Evolutionary conservation across 1,140 invertebrate species (phyloP), one percentile per base, ranked within the genome.

Genomic region (Limonius californicus): DNA sequence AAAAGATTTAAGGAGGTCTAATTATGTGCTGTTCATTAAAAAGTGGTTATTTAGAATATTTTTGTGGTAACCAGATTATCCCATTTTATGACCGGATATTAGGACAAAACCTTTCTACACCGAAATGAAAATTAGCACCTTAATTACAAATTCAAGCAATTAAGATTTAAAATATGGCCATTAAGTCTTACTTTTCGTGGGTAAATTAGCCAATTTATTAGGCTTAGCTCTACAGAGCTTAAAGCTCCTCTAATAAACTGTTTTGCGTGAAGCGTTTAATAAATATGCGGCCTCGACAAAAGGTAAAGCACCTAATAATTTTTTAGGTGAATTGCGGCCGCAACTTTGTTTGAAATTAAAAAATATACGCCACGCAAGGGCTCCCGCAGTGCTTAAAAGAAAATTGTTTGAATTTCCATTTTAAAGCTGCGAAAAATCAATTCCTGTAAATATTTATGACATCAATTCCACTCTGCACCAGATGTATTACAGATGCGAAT

Each of bases 371-470:
- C n/a, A n/a, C n/a, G n/a, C n/a, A n/a, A n/a, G n/a, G n/a, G n/a
- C n/a, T n/a, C n/a, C n/a, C n/a, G n/a, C n/a, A n/a, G n/a, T n/a
- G n/a, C n/a, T n/a, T n/a, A n/a, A n/a, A n/a, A n/a, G n/a, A n/a
- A n/a, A n/a, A n/a, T n/a, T n/a, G n/a, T n/a, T n/a, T n/a, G n/a
- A n/a, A n/a, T n/a, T n/a, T n/a, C n/a, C n/a, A n/a, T n/a, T n/a
- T n/a, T n/a, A n/a, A n/a, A n/a, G n/a, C n/a, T n/a, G n/a, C n/a
- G n/a, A 6, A 45, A 45, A 45, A 45, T 45, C 42, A 12, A 45
- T 45, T 35, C 2, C 14, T 45, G 16, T 45, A 45, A 45, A 45
- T 45, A 45, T 45, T 45, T 45, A 45, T 45, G 42, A n/a, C n/a
- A 18, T 45, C 23, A 27, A 27, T 27, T 27, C 23, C 23, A 9